Conservation (phyloP, 2,113 vertebrate genomes). For the Gymnobelideus leadbeateri region DNA sequence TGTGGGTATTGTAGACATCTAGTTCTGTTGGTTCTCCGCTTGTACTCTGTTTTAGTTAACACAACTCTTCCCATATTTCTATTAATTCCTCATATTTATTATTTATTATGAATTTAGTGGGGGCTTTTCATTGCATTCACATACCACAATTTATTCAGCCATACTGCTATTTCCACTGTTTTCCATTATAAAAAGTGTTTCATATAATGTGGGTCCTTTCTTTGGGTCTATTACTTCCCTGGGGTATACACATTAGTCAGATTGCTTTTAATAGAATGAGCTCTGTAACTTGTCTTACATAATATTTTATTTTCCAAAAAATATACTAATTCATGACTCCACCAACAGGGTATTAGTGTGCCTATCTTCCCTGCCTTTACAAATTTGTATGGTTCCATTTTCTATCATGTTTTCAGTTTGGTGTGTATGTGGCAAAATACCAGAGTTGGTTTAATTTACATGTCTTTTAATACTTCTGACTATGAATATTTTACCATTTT, state of each 20-base stretch:
- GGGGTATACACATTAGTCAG: background rate
- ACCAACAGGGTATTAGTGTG: background rate
- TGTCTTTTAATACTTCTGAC: background rate
- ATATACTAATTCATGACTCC: background rate
- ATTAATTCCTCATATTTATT: too few species aligned
- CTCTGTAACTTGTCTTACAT: background rate
- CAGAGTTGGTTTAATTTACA: background rate
- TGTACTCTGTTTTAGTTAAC: too few species aligned
- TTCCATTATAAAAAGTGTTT: too few species aligned
- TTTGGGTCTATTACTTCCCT: too few species aligned
- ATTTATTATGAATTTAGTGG: too few species aligned
- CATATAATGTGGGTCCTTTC: too few species aligned
- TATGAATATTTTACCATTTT: background rate
- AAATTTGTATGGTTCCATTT: background rate
- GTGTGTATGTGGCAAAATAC: background rate
- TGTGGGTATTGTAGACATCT: background rate
- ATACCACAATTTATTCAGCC: too few species aligned
- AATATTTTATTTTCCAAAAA: background rate
- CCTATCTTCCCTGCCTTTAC: background rate
- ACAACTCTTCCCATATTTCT: too few species aligned
- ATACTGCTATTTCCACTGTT: too few species aligned
- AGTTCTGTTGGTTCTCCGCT: too few species aligned
- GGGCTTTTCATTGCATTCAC: too few species aligned
- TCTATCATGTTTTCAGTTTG: background rate
- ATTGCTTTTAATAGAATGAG: background rate